Evolutionary conservation across 2,113 vertebrate species (phyloP).

Genomic region (Hydrochoerus hydrochaeris): DNA sequence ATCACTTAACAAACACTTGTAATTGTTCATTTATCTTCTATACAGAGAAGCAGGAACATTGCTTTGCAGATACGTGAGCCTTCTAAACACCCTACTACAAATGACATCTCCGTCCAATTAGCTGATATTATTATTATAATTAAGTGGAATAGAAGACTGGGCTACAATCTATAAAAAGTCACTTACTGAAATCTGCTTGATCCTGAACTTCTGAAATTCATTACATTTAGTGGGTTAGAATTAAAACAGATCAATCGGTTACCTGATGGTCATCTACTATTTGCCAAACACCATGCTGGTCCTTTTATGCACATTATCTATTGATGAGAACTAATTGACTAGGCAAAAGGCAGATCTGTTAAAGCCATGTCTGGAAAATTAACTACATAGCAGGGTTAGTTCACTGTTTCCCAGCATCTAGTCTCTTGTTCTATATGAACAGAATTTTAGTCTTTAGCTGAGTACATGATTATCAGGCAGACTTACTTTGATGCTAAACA

Average conservation of each 20-base stretch:
- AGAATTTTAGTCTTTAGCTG: neutral
- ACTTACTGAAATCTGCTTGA: neutral
- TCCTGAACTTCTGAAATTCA: neutral
- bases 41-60: neutral
- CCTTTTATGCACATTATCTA: neutral
- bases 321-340: neutral
- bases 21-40: constrained; percentile 22
- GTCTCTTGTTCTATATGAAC: neutral
- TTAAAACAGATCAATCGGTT: neutral
- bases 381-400: neutral
- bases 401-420: neutral
- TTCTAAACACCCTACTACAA: neutral
- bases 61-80: neutral
- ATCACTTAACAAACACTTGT: constrained; percentile 10
- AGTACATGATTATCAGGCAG: neutral
- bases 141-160: neutral
- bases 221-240: neutral
- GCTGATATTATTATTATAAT: neutral
- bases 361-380: neutral
- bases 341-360: neutral
- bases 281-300: neutral
- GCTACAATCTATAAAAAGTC: neutral
- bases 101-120: neutral
- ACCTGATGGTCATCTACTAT: neutral
- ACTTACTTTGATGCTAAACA: neutral